A percentile compares a stretch with the other conserved stretches of the same genome.
Evolutionary conservation across 2,888 invertebrate genomes (phyloP).

Genomic region (Luperina nickerlii): DNA sequence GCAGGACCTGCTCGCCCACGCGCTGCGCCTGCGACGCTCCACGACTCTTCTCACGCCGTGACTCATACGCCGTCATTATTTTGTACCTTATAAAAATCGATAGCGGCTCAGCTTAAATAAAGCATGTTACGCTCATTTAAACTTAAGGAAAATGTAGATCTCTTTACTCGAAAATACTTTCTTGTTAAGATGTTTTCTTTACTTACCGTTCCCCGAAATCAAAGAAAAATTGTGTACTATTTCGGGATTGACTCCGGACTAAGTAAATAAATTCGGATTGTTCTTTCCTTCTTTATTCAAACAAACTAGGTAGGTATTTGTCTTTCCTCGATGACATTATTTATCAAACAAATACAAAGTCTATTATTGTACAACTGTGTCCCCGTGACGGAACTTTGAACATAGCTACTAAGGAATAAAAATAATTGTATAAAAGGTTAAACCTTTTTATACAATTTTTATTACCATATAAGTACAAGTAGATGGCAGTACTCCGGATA

Average conservation of each 20-base stretch:
- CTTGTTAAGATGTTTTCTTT: slow-evolving; percentile 1
- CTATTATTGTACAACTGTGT: slow-evolving; percentile 6
- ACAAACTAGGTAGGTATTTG: slow-evolving; percentile 15
- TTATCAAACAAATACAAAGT: slow-evolving; percentile 27
- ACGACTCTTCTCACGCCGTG: slow-evolving; percentile 81
- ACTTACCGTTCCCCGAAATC: neutral
- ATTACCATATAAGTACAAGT: slow-evolving; percentile 21
- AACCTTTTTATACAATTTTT: neutral
- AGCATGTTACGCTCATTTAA: slow-evolving; percentile 20
- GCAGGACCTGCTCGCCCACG: slow-evolving; percentile 84
- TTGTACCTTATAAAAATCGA: slow-evolving; percentile 70
- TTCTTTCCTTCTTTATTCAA: neutral
- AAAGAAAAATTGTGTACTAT: slow-evolving; percentile 12
- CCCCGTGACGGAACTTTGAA: neutral
- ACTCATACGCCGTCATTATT: slow-evolving; percentile 81
- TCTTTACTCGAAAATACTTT: neutral
- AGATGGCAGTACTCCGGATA: neutral
- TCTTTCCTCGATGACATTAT: slow-evolving; percentile 24
- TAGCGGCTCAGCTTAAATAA: slow-evolving; percentile 45
- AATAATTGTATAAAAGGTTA: neutral
- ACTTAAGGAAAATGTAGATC: neutral
- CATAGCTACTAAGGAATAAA: neutral
- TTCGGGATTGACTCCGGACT: slow-evolving; percentile 3
- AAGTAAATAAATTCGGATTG: slow-evolving; percentile 12
- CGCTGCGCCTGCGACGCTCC: slow-evolving; percentile 65